Base-by-base conservation (phyloP, 2,888 invertebrate species). In the Cacoxenus indagator region DNA sequence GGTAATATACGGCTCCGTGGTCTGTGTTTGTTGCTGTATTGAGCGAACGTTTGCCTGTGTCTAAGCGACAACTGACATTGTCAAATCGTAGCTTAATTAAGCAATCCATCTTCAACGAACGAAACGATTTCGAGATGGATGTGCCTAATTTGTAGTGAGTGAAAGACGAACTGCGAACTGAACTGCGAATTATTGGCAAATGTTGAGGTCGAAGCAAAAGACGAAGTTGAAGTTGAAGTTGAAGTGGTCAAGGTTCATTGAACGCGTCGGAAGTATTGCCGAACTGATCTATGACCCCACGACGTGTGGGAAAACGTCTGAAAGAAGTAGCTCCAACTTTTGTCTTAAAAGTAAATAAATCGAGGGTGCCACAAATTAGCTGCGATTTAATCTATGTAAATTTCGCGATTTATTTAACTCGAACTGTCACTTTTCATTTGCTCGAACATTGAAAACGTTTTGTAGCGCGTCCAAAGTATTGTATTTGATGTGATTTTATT, bases 31-130 rank as follows among this genome's bases (percentile, higher is more conserved):
- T 6, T 27, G 59, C 51, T 73, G 69, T 79, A n/a, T n/a, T n/a
- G 80, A 81, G 68, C 72, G 78, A 81, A 81, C 70, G 73, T 68
- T 73, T 48, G 67, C 72, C 51, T 76, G 78, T 76, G 76, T 73
- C 57, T 75, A 70, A 27, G 73, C 77, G 82, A 83, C 83, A 78
- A 75, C 82, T 80, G 81, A 82, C 83, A 81, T 83, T 81, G 81
- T 82, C 78, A 83, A 82, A 83, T 80, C 74, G 83, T 70, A 62
- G 80, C 83, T 75, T 81, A 81, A 81, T 81, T 81, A 81, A 83
- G 82, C 78, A 82, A 83, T 81, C 83, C 82, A 81, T 81, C 81
- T 83, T 76, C 65, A 46, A 66, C n/a, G n/a, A 48, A 37, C 17
- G 55, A 14, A 29, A 45, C 45, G 24, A 54, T n/a, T 48, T 26